Conservation (phyloP, 2,797 vertebrate species). For the Molossus alvarezi region DNA sequence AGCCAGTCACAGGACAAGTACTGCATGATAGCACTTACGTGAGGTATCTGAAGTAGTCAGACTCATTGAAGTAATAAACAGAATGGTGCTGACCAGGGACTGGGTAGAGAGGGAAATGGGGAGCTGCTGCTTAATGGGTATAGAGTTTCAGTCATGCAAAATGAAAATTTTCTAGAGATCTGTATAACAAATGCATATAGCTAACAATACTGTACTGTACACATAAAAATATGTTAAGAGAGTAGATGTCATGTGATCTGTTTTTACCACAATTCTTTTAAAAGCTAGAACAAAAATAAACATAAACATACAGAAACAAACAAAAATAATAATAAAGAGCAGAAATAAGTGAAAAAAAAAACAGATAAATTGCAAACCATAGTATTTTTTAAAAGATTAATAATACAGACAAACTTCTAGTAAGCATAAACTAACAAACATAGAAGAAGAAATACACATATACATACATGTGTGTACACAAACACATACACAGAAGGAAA, state of each 20-base stretch:
- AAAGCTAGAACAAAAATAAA: neutral
- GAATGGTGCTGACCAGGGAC: neutral
- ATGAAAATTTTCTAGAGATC: neutral
- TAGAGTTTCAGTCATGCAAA: neutral
- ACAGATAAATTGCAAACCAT: neutral
- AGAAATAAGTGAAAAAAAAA: neutral
- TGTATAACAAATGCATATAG: neutral
- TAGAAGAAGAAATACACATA: neutral
- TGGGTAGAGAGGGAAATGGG: neutral
- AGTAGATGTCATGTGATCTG: neutral
- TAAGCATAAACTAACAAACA: neutral
- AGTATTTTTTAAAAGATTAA: neutral
- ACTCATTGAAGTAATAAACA: neutral
- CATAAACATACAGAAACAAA: conserved; percentile 5
- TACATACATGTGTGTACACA: neutral
- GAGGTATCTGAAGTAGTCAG: neutral
- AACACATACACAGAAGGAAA: neutral
- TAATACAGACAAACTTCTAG: neutral
- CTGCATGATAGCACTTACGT: neutral
- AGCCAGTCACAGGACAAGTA: neutral
- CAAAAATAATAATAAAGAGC: neutral
- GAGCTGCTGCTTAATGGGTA: neutral
- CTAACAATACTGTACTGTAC: neutral
- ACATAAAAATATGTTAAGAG: neutral
- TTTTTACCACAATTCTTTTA: neutral